These are phyloP conservation scores for Latheticus oryzae DNA, from an alignment of 2,888 invertebrate genomes.

Conservation along the genomic window DNA sequence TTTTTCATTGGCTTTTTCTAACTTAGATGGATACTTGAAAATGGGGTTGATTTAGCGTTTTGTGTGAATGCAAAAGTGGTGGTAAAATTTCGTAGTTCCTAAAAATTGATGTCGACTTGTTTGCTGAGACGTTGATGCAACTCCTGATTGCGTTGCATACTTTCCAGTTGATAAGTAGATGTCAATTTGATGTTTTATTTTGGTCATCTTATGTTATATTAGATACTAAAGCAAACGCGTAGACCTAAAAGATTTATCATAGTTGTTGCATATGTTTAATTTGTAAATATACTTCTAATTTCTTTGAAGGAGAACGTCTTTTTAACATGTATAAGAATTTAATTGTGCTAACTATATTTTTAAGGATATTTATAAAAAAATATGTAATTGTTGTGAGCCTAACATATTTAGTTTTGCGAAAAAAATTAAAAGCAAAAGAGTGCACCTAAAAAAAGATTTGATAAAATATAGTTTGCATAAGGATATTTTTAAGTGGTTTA, in stretches of 20 bases:
- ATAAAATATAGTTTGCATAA: slow-evolving; percentile 47
- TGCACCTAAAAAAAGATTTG: slow-evolving; percentile 43
- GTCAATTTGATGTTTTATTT: slow-evolving; percentile 15
- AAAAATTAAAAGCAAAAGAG: slow-evolving; percentile 44
- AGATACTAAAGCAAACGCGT: slow-evolving; percentile 19
- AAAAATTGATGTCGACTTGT: slow-evolving; percentile 29
- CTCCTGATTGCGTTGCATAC: background rate
- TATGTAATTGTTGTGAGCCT: slow-evolving; percentile 57
- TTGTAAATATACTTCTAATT: slow-evolving; percentile 32
- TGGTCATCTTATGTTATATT: slow-evolving; percentile 23
- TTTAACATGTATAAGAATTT: slow-evolving; percentile 44
- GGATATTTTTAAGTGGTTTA: slow-evolving; percentile 52
- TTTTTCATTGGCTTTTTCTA: too few relatives aligned
- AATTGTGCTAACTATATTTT: slow-evolving; percentile 57
- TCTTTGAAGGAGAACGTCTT: slow-evolving; percentile 27
- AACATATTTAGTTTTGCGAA: slow-evolving; percentile 58
- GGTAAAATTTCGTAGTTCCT: slow-evolving; percentile 45
- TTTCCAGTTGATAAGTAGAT: too few relatives aligned
- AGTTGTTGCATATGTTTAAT: slow-evolving; percentile 37
- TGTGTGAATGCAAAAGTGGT: slow-evolving; percentile 23
- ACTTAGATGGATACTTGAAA: too few relatives aligned
- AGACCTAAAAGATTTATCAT: slow-evolving; percentile 35
- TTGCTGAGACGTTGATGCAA: background rate
- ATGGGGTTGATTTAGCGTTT: background rate
- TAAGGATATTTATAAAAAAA: slow-evolving; percentile 48